These are phyloP conservation scores for Dioctria linearis DNA, from an alignment of 2,888 invertebrate species.

Conservation along the genomic window DNA sequence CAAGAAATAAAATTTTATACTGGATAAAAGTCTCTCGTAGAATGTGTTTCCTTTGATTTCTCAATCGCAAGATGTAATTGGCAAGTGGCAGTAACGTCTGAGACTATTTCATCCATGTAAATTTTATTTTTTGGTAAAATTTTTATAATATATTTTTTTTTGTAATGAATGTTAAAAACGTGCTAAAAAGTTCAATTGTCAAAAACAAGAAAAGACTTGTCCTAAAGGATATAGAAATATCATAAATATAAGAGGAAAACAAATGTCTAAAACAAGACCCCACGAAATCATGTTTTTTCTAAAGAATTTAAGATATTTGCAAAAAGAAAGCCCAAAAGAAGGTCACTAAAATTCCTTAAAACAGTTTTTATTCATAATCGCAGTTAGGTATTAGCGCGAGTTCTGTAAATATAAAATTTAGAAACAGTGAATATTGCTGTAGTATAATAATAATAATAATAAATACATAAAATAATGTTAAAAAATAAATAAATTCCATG, in stretches of 20 bases:
- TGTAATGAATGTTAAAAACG: neutral
- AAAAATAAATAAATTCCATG: slow-evolving; percentile 11
- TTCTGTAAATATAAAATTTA: slow-evolving; percentile 27
- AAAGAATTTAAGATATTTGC: too few species aligned
- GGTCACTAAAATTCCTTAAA: too few species aligned
- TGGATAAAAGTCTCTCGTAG: neutral
- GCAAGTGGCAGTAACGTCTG: too few species aligned
- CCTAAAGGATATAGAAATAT: slow-evolving; percentile 7
- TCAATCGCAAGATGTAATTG: too few species aligned
- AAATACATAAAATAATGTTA: neutral
- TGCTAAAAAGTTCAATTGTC: slow-evolving; percentile 25
- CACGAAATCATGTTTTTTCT: neutral
- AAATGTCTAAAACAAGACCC: slow-evolving; percentile 6
- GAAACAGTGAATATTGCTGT: slow-evolving; percentile 32
- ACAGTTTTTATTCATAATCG: too few species aligned
- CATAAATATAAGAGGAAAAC: slow-evolving; percentile 26
- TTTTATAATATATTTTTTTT: too few species aligned
- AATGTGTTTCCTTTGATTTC: too few species aligned
- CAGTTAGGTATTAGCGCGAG: neutral
- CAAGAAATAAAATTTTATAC: slow-evolving; percentile 16
- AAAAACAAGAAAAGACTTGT: slow-evolving; percentile 7
- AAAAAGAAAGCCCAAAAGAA: too few species aligned
- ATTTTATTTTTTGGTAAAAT: too few species aligned
- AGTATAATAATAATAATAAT: neutral
- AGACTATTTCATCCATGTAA: slow-evolving; percentile 2